Evolutionary conservation across 2,113 vertebrate species (phyloP).

Genomic region (Cynoglossus semilaevis): DNA sequence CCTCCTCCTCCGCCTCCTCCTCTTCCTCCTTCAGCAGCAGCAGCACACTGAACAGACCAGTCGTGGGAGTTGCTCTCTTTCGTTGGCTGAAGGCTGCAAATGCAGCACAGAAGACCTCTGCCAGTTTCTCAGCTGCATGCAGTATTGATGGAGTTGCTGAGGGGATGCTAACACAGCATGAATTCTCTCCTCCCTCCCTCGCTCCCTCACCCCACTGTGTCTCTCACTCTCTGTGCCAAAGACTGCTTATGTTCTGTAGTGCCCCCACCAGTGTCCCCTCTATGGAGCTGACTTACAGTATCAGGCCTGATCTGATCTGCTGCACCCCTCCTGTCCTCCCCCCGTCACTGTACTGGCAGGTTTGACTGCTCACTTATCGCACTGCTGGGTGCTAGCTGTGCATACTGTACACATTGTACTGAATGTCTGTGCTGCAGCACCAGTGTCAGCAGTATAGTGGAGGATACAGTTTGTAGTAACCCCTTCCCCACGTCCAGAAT

Average conservation of each 20-base stretch:
- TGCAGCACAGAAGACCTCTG: constrained; percentile 70
- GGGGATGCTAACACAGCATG: constrained; percentile 81
- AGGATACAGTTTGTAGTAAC: no score
- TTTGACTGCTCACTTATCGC: constrained; percentile 35
- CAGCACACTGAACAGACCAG: constrained; percentile 50
- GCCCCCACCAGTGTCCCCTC: constrained; percentile 51
- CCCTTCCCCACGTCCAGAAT: no score
- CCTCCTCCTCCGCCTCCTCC: background rate
- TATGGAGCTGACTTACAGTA: constrained; percentile 51
- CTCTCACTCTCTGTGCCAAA: constrained; percentile 5
- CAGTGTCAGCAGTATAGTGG: constrained; percentile 1
- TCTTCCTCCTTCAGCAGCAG: background rate
- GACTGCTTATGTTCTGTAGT: constrained; percentile 32
- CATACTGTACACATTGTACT: constrained; percentile 10
- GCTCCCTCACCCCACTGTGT: constrained; percentile 23
- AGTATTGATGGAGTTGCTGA: constrained; percentile 82
- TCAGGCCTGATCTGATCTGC: constrained; percentile 58
- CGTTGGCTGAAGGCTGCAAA: constrained; percentile 47
- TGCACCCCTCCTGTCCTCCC: constrained; percentile 29
- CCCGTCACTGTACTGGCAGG: constrained; percentile 36
- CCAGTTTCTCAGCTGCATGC: constrained; percentile 78
- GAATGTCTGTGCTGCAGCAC: constrained; percentile 24
- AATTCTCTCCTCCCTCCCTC: constrained; percentile 60
- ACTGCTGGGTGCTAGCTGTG: constrained; percentile 13
- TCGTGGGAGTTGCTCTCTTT: constrained; percentile 58